A percentile compares a stretch with the other conserved stretches of the same genome.
These are phyloP conservation scores for Tribolium madens DNA, from an alignment of 1,140 invertebrate species.

Conservation along the genomic window DNA sequence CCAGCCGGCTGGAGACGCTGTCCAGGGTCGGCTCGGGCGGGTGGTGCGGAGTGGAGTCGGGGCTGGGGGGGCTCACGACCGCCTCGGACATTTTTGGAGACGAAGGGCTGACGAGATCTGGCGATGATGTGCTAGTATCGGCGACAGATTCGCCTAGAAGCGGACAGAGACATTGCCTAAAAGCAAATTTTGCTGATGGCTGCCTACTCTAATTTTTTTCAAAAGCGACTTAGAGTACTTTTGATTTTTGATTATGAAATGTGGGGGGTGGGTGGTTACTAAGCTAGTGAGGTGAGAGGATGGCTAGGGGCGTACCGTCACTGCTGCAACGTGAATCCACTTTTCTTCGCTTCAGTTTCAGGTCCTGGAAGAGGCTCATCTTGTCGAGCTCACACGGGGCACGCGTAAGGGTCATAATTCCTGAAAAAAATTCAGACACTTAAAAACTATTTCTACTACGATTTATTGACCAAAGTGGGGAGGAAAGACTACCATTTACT, in stretches of 20 bases:
- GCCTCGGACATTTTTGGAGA: constrained; percentile 76
- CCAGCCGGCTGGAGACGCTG: constrained; percentile 58
- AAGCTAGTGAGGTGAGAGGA: neutral
- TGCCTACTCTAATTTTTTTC: constrained; percentile 59
- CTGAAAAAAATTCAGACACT: constrained; percentile 69
- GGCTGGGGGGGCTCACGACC: constrained; percentile 60
- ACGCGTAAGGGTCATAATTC: constrained; percentile 97
- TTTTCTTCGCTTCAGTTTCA: constrained; percentile 97
- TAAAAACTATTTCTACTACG: neutral
- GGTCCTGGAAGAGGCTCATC: constrained; percentile 98
- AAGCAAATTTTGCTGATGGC: constrained; percentile 62
- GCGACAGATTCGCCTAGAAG: constrained; percentile 86
- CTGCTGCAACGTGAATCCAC: constrained; percentile 95
- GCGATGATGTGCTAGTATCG: constrained; percentile 89
- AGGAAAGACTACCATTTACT: neutral
- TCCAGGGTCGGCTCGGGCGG: constrained; percentile 57
- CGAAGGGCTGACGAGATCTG: constrained; percentile 81
- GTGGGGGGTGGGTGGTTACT: neutral
- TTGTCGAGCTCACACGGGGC: constrained; percentile 94
- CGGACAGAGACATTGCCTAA: constrained; percentile 64
- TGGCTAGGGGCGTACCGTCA: constrained; percentile 78
- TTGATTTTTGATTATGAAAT: neutral
- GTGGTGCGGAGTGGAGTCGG: constrained; percentile 60
- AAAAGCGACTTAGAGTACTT: constrained; percentile 3
- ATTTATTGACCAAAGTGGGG: neutral